These are phyloP conservation scores for Cantharis rufa DNA, from an alignment of 2,888 invertebrate genomes.

Conservation along the genomic window DNA sequence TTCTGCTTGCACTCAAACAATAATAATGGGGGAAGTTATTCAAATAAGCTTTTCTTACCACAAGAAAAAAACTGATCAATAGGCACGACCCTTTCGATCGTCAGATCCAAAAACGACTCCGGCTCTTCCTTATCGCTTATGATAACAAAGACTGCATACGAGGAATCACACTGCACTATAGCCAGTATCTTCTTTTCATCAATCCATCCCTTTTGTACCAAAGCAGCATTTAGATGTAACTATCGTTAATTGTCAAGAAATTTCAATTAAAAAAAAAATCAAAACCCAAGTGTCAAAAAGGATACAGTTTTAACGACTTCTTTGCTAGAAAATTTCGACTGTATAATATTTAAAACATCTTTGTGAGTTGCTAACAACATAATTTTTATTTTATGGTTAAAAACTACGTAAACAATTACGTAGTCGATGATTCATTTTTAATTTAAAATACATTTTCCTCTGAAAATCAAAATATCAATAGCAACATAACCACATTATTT, in stretches of 20 bases:
- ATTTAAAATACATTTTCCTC: not conserved
- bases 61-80: too few relatives aligned
- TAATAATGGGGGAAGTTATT: too few relatives aligned
- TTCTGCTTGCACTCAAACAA: too few relatives aligned
- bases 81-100: too few relatives aligned
- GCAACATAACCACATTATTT: not conserved
- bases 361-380: slow-evolving; percentile 36
- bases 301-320: not conserved
- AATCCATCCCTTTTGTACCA: slow-evolving; percentile 56
- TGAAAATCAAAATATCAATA: not conserved
- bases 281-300: not conserved
- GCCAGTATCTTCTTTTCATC: slow-evolving; percentile 48
- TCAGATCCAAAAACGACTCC: slow-evolving; percentile 68
- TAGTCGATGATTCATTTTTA: slow-evolving; percentile 3
- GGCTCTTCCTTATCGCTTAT: slow-evolving; percentile 59
- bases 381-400: slow-evolving; percentile 4
- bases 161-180: too few relatives aligned
- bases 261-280: slow-evolving; percentile 12
- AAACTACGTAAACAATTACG: not conserved
- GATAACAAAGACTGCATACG: too few relatives aligned
- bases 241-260: slow-evolving; percentile 39
- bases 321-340: slow-evolving; percentile 54
- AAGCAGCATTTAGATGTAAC: slow-evolving; percentile 51
- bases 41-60: not conserved
- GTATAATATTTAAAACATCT: slow-evolving; percentile 44